These are phyloP conservation scores for Dastarcus helophoroides DNA, from an alignment of 2,888 invertebrate genomes.

Conservation along the genomic window DNA sequence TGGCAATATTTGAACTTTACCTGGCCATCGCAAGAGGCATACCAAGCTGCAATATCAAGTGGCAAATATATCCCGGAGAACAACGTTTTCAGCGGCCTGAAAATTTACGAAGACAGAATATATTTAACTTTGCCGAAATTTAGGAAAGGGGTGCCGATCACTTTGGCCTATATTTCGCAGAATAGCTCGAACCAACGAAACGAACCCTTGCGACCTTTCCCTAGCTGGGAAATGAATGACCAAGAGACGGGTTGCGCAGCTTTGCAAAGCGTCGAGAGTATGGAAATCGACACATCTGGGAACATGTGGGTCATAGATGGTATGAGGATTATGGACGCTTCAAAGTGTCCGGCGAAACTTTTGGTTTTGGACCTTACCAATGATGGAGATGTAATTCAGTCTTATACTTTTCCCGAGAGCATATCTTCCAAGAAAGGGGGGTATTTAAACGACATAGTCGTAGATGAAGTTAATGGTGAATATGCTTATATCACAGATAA, in stretches of 20 bases:
- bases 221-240: conserved; percentile 54
- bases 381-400: conserved; percentile 41
- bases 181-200: conserved; percentile 34
- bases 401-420: conserved; percentile 48
- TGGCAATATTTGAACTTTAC: conserved; percentile 59
- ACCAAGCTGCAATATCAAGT: conserved; percentile 43
- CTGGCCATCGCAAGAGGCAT: conserved; percentile 48
- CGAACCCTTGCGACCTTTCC: conserved; percentile 52
- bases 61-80: conserved; percentile 54
- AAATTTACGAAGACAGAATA: conserved; percentile 53
- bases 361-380: conserved; percentile 54
- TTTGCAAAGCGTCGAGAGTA: conserved; percentile 60
- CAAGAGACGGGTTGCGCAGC: conserved; percentile 44
- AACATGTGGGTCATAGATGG: conserved; percentile 61
- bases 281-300: conserved; percentile 61
- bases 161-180: conserved; percentile 45
- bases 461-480: conserved; percentile 55
- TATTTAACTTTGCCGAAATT: conserved; percentile 57
- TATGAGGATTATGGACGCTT: conserved; percentile 49
- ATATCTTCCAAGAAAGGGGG: conserved; percentile 45
- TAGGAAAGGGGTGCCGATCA: conserved; percentile 57
- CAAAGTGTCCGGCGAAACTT: conserved; percentile 53
- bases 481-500: conserved; percentile 63
- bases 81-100: conserved; percentile 55
- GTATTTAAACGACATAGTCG: conserved; percentile 57